A percentile compares a stretch with the other conserved stretches of the same genome.
Evolutionary conservation across 2,113 vertebrate species (phyloP).

Genomic region (Pygoscelis antarcticus): DNA sequence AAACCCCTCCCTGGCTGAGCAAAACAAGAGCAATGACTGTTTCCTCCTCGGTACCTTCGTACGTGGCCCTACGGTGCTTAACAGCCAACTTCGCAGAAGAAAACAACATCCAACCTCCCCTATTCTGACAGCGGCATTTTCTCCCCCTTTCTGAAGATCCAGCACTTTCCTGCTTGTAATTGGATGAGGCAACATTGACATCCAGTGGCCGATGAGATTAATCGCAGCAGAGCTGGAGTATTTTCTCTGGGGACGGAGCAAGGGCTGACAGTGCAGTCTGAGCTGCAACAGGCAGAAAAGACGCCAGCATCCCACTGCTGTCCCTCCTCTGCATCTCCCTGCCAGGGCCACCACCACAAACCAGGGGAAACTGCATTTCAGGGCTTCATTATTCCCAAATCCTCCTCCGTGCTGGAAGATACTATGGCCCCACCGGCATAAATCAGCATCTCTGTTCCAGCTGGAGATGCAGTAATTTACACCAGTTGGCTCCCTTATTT

Average conservation of each 20-base stretch:
- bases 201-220: slow-evolving; percentile 77
- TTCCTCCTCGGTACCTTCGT: not conserved
- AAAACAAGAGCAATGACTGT: not conserved
- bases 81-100: not conserved
- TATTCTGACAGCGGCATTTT: not conserved
- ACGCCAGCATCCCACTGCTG: too few relatives aligned
- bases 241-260: not conserved
- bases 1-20: not conserved
- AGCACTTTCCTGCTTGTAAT: slow-evolving; percentile 8
- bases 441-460: not conserved
- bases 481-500: not conserved
- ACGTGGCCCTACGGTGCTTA: not conserved
- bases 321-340: not conserved
- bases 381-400: not conserved
- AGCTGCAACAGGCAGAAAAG: not conserved
- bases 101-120: not conserved
- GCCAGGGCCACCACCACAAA: not conserved
- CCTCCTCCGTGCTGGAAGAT: not conserved
- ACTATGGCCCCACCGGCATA: rapidly evolving
- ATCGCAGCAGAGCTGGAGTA: slow-evolving; percentile 47
- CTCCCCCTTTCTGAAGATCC: not conserved
- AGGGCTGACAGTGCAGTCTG: not conserved
- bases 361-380: rapidly evolving
- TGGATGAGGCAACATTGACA: slow-evolving; percentile 79
- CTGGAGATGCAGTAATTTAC: not conserved